phyloP scores from a whole-genome alignment of 1,140 invertebrate species.

The Cydia fagiglandana region DNA sequence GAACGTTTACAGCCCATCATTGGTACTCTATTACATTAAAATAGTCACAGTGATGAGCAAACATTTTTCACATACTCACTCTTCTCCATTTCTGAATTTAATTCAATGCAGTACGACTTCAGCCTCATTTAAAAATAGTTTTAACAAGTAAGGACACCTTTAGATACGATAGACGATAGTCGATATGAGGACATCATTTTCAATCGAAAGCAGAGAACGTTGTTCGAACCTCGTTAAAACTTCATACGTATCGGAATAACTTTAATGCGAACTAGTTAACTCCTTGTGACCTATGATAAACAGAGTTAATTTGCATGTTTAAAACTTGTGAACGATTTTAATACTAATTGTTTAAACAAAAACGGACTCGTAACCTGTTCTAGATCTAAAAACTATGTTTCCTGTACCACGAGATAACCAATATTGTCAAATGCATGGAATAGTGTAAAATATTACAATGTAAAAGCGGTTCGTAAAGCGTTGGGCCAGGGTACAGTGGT shows the following conservation, averaged over 20 bases:
- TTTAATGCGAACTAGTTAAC: conserved; percentile 45
- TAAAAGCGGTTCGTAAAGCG: not conserved
- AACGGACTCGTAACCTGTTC: conserved; percentile 28
- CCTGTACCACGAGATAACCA: conserved; percentile 16
- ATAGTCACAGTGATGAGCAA: too few species aligned
- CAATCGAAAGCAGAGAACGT: conserved; percentile 21
- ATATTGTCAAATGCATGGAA: not conserved
- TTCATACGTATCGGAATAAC: conserved; percentile 47
- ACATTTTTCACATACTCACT: not conserved
- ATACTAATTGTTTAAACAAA: conserved; percentile 27
- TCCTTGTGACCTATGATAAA: conserved; percentile 41
- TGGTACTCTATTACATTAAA: too few species aligned
- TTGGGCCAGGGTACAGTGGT: conserved; percentile 5
- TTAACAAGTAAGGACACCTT: conserved; percentile 11
- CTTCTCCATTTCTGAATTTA: not conserved
- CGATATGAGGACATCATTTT: conserved; percentile 22
- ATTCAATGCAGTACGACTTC: not conserved
- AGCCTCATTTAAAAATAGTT: not conserved
- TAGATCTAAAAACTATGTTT: conserved; percentile 13
- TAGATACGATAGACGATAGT: conserved; percentile 18
- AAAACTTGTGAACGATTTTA: conserved; percentile 29
- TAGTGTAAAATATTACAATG: not conserved
- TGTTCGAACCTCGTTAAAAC: conserved; percentile 49
- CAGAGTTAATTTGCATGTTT: conserved; percentile 43
- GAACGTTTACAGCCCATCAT: not conserved